These are phyloP conservation scores for Melolontha melolontha DNA, from an alignment of 2,888 invertebrate species.

Conservation along the genomic window DNA sequence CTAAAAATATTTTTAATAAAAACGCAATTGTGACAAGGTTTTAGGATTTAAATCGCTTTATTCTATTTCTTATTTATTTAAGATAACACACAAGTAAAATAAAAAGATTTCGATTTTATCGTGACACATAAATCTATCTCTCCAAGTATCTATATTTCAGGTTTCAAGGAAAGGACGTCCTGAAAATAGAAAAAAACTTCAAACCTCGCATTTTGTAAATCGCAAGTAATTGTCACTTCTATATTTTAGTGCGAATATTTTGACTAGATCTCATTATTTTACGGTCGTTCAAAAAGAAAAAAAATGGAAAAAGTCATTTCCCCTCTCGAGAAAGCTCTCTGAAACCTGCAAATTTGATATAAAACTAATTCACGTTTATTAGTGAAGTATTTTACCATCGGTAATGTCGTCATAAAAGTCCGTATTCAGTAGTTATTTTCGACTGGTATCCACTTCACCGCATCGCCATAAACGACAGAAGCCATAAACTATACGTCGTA, in stretches of 20 bases:
- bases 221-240: neutral
- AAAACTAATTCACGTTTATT: conserved; percentile 32
- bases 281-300: neutral
- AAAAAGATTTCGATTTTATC: too few relatives aligned
- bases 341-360: conserved; percentile 31
- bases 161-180: too few relatives aligned
- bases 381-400: conserved; percentile 22
- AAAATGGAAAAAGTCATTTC: neutral
- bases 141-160: too few relatives aligned
- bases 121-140: too few relatives aligned
- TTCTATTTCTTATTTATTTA: too few relatives aligned
- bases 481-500: conserved; percentile 32
- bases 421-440: conserved; percentile 33
- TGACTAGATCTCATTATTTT: neutral
- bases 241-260: neutral
- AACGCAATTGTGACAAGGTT: too few relatives aligned
- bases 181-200: too few relatives aligned
- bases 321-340: neutral
- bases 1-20: too few relatives aligned
- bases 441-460: conserved; percentile 30
- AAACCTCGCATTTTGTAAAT: too few relatives aligned
- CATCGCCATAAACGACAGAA: conserved; percentile 36
- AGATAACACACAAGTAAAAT: too few relatives aligned
- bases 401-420: conserved; percentile 26
- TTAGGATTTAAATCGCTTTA: too few relatives aligned